These are phyloP conservation scores for Melanocharis versteri DNA, from an alignment of 2,113 vertebrate genomes.

Conservation along the genomic window DNA sequence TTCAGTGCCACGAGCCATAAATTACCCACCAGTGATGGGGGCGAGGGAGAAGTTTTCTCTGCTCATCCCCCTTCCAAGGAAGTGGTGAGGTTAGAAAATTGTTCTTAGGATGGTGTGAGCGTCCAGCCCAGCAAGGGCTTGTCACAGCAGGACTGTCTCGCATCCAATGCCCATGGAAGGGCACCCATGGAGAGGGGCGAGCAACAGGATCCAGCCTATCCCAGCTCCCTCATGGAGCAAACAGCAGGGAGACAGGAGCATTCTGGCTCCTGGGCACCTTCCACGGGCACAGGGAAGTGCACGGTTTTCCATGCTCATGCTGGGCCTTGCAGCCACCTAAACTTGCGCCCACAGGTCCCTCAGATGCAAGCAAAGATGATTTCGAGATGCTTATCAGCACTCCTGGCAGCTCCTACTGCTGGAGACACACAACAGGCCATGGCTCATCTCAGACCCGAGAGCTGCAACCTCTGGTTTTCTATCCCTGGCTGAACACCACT, in stretches of 20 bases:
- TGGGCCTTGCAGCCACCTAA: background rate
- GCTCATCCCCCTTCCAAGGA: background rate
- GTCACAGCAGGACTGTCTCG: background rate
- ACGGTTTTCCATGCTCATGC: accelerated
- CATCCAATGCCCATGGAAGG: accelerated
- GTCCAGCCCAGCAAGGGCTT: background rate
- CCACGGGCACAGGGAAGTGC: background rate
- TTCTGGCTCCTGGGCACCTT: accelerated
- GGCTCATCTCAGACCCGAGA: background rate
- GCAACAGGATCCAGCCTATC: background rate
- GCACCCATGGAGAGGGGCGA: accelerated
- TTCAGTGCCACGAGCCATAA: slow-evolving; percentile 43
- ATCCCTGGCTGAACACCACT: background rate
- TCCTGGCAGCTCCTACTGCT: background rate
- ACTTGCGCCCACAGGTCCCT: background rate
- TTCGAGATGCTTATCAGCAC: background rate
- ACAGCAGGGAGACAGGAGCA: accelerated
- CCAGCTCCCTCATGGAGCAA: background rate
- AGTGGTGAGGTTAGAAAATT: background rate
- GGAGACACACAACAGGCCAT: background rate
- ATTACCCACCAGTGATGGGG: slow-evolving; percentile 18
- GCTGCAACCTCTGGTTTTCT: background rate
- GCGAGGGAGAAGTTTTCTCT: background rate
- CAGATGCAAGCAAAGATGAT: background rate
- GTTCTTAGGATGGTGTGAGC: background rate